Conservation (phyloP, 2,888 invertebrate species). For the Philhelius pedissequus region DNA sequence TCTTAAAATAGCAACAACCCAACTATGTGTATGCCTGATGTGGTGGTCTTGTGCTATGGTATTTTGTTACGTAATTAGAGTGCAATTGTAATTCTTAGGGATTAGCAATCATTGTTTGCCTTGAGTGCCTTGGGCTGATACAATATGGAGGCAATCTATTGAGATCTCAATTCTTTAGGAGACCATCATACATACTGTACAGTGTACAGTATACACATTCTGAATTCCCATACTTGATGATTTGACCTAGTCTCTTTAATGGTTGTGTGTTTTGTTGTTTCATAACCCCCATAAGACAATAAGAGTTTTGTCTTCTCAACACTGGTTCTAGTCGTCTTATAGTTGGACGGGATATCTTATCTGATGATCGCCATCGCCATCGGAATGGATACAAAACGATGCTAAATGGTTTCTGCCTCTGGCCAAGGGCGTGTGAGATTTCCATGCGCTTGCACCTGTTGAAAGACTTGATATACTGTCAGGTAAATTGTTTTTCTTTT, state of each 20-base stretch:
- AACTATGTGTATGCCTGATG: conserved; percentile 2
- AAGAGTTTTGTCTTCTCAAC: conserved; percentile 42
- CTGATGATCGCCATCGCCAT: conserved; percentile 51
- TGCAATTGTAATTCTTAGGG: conserved; percentile 50
- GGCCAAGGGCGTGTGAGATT: conserved; percentile 65
- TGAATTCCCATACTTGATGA: conserved; percentile 62
- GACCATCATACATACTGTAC: background rate
- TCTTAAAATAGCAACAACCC: conserved; percentile 44
- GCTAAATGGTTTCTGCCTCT: conserved; percentile 54
- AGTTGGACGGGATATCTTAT: conserved; percentile 41
- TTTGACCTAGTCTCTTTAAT: conserved; percentile 64
- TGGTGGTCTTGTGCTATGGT: background rate
- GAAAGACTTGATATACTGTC: conserved; percentile 9
- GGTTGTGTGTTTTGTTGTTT: conserved; percentile 42
- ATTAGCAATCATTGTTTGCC: conserved; percentile 35
- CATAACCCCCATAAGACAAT: conserved; percentile 49
- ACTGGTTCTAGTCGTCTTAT: conserved; percentile 35
- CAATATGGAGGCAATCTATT: conserved; percentile 27
- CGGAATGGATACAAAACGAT: conserved; percentile 58
- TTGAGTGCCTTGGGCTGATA: conserved; percentile 17
- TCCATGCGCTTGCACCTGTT: conserved; percentile 41
- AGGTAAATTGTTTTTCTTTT: conserved; percentile 2
- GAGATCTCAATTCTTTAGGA: conserved; percentile 50
- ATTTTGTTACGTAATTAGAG: conserved; percentile 37
- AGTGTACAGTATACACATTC: background rate